Conservation (phyloP, 2,888 invertebrate genomes). For the Thecocarcelia acutangulata region DNA sequence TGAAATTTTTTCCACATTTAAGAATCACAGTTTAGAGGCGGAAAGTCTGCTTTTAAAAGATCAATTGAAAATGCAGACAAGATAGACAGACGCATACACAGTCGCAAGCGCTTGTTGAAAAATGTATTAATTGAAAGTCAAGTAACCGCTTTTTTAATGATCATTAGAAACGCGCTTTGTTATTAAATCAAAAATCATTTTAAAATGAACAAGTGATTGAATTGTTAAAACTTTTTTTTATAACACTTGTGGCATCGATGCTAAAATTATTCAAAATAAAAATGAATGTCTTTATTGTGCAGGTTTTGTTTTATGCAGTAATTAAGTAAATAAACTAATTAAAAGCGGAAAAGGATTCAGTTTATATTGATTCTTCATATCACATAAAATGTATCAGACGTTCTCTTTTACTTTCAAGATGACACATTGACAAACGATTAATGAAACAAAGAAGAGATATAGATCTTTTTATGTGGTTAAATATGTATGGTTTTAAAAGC, state of each 20-base stretch:
- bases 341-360: constrained; percentile 47
- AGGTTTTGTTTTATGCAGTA: constrained; percentile 1
- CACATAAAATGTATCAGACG: background rate
- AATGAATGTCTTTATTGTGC: constrained; percentile 16
- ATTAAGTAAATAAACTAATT: constrained; percentile 53
- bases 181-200: constrained; percentile 44
- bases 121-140: background rate
- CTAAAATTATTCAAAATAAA: background rate
- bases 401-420: constrained; percentile 6
- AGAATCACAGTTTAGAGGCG: constrained; percentile 43
- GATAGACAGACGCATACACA: constrained; percentile 8
- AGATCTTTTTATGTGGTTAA: constrained; percentile 33
- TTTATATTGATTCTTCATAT: constrained; percentile 35
- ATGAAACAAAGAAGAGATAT: constrained; percentile 36
- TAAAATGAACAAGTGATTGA: constrained; percentile 35
- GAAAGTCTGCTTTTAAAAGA: constrained; percentile 38
- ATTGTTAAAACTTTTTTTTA: constrained; percentile 19
- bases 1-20: constrained; percentile 16
- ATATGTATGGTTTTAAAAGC: constrained; percentile 4
- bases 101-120: background rate
- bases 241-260: background rate
- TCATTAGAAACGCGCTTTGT: constrained; percentile 14
- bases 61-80: constrained; percentile 50
- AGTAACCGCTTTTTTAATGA: constrained; percentile 17
- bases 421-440: constrained; percentile 29